Conservation (phyloP, 2,888 invertebrate species). For the Tetragonisca angustula region DNA sequence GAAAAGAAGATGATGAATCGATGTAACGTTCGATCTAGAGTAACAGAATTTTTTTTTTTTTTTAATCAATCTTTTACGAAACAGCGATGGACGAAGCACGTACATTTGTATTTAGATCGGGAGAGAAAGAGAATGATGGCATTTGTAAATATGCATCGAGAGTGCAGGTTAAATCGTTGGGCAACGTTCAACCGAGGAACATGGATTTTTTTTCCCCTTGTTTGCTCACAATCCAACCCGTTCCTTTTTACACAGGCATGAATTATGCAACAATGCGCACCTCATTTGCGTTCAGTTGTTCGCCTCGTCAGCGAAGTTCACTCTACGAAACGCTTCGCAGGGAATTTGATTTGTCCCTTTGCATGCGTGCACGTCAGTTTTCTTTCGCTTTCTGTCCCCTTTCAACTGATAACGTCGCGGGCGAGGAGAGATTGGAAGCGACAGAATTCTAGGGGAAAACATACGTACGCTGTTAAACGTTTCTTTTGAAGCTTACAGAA, state of each 20-base stretch:
- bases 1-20: no score
- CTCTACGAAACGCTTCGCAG: not conserved
- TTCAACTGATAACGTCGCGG: not conserved
- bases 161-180: not conserved
- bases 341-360: slow-evolving; percentile 30
- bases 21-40: no score
- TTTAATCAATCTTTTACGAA: no score
- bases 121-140: not conserved
- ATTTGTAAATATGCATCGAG: not conserved
- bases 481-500: not conserved
- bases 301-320: slow-evolving; percentile 32
- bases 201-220: not conserved
- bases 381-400: not conserved
- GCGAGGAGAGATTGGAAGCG: not conserved
- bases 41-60: no score
- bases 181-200: not conserved
- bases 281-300: slow-evolving; percentile 37
- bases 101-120: not conserved
- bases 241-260: slow-evolving; percentile 6
- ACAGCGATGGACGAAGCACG: no score
- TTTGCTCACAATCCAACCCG: not conserved
- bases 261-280: slow-evolving; percentile 47
- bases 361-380: not conserved
- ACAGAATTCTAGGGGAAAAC: not conserved
- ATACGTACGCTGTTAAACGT: not conserved